Percentiles rank a stretch among this genome's conserved stretches.
Conservation (phyloP, 2,797 vertebrate genomes). For the Tenualosa ilisha region DNA sequence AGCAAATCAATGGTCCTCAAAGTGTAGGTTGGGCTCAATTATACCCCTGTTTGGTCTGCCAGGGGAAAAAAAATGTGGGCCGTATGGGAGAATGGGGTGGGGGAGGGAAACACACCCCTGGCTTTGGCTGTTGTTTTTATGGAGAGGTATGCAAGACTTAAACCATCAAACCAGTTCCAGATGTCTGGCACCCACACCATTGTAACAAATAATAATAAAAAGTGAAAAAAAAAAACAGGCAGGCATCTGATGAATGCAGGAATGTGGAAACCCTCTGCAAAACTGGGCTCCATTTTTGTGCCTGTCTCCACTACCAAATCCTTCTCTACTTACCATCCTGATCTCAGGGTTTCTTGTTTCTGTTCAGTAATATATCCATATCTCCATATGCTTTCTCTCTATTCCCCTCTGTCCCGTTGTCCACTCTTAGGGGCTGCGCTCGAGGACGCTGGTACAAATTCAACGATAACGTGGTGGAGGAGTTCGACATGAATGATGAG, state of each 20-base stretch:
- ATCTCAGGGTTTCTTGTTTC: not conserved
- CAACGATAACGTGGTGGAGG: slow-evolving; percentile 96
- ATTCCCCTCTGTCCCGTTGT: not conserved
- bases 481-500: slow-evolving; percentile 97
- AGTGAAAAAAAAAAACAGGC: slow-evolving; percentile 29
- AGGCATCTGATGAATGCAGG: slow-evolving; percentile 50
- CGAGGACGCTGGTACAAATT: slow-evolving; percentile 98
- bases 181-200: slow-evolving; percentile 59
- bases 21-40: not conserved
- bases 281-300: slow-evolving; percentile 21
- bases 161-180: slow-evolving; percentile 62
- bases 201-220: not conserved
- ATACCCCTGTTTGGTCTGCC: not conserved
- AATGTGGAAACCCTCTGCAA: slow-evolving; percentile 48
- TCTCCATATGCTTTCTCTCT: slow-evolving; percentile 21
- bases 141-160: slow-evolving; percentile 15
- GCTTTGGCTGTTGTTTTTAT: slow-evolving; percentile 32
- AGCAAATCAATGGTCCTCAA: no score
- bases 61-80: not conserved
- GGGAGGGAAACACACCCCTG: slow-evolving; percentile 14
- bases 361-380: not conserved
- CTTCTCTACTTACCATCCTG: not conserved
- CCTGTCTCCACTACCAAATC: not conserved
- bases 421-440: slow-evolving; percentile 77
- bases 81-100: no score